Percentiles rank a stretch among this genome's conserved stretches.
Evolutionary conservation across 1,140 invertebrate species (phyloP).

Genomic region (Araneus ventricosus): DNA sequence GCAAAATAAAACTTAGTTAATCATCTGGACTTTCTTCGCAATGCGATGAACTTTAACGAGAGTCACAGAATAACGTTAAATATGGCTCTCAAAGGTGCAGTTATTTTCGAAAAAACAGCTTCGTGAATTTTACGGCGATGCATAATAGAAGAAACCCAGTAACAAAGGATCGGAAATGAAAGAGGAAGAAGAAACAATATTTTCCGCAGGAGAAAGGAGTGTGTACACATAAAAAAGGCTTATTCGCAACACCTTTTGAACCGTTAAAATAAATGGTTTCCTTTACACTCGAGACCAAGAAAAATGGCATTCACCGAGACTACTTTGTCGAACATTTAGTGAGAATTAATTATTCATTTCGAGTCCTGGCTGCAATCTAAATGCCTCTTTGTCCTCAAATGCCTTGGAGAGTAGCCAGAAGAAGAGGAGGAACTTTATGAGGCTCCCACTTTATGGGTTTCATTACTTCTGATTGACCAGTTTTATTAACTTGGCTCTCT

Average conservation of each 20-base stretch:
- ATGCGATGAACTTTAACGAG: background rate
- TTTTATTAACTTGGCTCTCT: background rate
- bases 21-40: background rate
- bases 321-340: conserved; percentile 47
- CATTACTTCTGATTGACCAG: conserved; percentile 24
- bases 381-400: conserved; percentile 16
- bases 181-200: background rate
- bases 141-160: background rate
- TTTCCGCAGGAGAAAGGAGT: background rate
- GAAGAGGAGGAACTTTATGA: background rate
- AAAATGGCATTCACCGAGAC: conserved; percentile 3
- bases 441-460: background rate
- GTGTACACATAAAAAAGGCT: conserved; percentile 5
- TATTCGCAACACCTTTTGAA: conserved; percentile 42
- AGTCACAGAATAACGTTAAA: background rate
- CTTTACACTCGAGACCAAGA: background rate
- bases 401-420: background rate
- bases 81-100: background rate
- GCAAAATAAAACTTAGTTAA: background rate
- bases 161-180: background rate
- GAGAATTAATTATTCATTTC: conserved; percentile 47
- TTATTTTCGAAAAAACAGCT: background rate
- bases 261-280: conserved; percentile 49
- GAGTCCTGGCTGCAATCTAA: conserved; percentile 23
- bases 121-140: background rate